Conservation (phyloP, 2,888 invertebrate genomes). For the Ischnura elegans region DNA sequence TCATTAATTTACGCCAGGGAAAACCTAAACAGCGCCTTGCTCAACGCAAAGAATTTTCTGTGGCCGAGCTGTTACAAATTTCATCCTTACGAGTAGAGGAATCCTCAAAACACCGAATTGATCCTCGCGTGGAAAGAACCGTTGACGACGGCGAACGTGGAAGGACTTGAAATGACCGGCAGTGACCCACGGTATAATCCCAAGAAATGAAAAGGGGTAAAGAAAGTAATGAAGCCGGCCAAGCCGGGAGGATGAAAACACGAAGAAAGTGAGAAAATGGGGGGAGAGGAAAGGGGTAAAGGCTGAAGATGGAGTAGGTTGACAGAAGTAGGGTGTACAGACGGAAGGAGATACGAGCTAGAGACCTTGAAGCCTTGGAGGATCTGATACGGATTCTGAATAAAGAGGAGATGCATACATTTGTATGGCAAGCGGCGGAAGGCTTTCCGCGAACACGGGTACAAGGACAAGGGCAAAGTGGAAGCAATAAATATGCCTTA, state of each 20-base stretch:
- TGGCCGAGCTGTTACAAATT: neutral
- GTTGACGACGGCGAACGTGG: neutral
- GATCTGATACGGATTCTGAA: conserved; percentile 3
- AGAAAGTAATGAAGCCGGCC: neutral
- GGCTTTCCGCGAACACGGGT: too few relatives aligned
- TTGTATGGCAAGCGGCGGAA: too few relatives aligned
- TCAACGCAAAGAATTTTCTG: too few relatives aligned
- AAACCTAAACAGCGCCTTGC: too few relatives aligned
- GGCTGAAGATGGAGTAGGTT: neutral
- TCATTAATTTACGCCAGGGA: neutral
- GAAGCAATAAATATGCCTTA: neutral
- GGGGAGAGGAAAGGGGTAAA: too few relatives aligned
- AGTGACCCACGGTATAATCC: neutral
- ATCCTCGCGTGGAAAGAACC: neutral
- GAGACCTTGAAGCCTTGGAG: neutral
- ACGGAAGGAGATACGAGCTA: neutral
- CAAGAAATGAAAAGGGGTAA: neutral
- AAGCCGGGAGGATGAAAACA: neutral
- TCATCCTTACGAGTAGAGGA: neutral
- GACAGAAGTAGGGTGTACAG: neutral
- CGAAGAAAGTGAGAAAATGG: neutral
- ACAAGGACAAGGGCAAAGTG: too few relatives aligned
- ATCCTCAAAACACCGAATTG: neutral
- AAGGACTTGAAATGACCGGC: neutral
- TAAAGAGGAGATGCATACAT: too few relatives aligned